phyloP scores from a whole-genome alignment of 1,140 invertebrate species.

The Thalassaphorura encarpata region DNA sequence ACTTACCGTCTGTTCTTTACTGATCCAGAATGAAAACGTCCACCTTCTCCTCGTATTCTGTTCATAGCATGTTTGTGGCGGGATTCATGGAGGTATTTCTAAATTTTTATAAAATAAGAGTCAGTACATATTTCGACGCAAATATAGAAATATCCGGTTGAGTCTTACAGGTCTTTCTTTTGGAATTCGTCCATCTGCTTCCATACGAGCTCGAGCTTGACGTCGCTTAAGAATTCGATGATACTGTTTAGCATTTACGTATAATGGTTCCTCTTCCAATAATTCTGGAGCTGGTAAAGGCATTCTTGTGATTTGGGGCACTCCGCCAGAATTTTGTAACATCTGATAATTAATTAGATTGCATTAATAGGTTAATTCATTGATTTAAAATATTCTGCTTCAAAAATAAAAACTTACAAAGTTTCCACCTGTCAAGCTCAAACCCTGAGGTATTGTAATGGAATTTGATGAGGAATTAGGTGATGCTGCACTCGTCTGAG shows the following conservation, averaged over 20 bases:
- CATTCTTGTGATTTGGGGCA: slow-evolving; percentile 50
- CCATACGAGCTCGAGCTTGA: slow-evolving; percentile 79
- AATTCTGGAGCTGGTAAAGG: slow-evolving; percentile 57
- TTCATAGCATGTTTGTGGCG: slow-evolving; percentile 97
- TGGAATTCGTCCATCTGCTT: slow-evolving; percentile 87
- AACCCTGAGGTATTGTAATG: slow-evolving; percentile 37
- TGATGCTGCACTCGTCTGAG: slow-evolving; percentile 35
- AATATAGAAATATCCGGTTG: neutral
- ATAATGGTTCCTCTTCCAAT: slow-evolving; percentile 84
- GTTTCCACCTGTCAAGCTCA: slow-evolving; percentile 50
- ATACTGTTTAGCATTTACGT: slow-evolving; percentile 99
- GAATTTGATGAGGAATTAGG: slow-evolving; percentile 31
- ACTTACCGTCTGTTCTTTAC: too few relatives aligned
- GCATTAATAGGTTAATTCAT: slow-evolving; percentile 1
- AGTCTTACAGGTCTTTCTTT: slow-evolving; percentile 77
- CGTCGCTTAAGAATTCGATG: slow-evolving; percentile 81
- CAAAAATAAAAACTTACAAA: slow-evolving; percentile 43
- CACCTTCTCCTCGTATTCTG: slow-evolving; percentile 88
- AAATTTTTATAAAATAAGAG: slow-evolving; percentile 37
- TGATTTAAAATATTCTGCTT: slow-evolving; percentile 9
- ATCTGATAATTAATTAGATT: slow-evolving; percentile 41
- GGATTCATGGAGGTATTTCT: slow-evolving; percentile 99
- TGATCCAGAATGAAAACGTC: slow-evolving; percentile 75
- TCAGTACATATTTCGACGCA: slow-evolving; percentile 6
- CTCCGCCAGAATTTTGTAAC: slow-evolving; percentile 49